Evolutionary conservation across 2,888 invertebrate genomes (phyloP), one percentile per base, ranked within the genome.

Genomic region (Diadegma fenestrale): DNA sequence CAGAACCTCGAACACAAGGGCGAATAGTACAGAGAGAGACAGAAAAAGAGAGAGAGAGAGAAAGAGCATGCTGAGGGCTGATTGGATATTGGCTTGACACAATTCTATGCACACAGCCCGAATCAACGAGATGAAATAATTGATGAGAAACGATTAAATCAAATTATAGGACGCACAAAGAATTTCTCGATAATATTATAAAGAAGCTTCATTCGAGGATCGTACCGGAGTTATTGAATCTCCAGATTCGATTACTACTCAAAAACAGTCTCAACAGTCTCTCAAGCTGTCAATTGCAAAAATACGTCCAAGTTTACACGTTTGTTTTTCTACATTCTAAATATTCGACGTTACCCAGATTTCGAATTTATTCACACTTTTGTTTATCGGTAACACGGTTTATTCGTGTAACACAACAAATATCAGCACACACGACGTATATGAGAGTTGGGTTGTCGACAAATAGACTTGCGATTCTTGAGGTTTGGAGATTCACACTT

Each of bases 31-130:
- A 43, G 22, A 68, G 43, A 4, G 33, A 33, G n/a, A 1, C 14
- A 68, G 43, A 4, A 6, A 33, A 8, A 1, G 41, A 8, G 33
- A 64, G n/a, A 2, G 19, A 41, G 22, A 19, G 30, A 68, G 41
- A n/a, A 19, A 45, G 48, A 26, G 17, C 58, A 69, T 61, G 72
- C 37, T 41, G 48, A 78, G 68, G 37, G 73, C 30, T 63, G 19
- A 68, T 80, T 66, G 72, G 80, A 77, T 77, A 80, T 80, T 77
- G 45, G 66, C n/a, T 72, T 68, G 68, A 73, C 68, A 43, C 26
- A 54, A 83, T 83, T 68, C 61, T 79, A 73, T n/a, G 37, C 48
- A 61, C 30, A 64, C 45, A 45, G 58, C n/a, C 7, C 22, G 64
- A 68, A 68, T 58, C 66, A 68, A 72, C 37, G 58, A 51, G 19